Base-by-base conservation (phyloP, 2,888 invertebrate species). In the Drosophila testacea region DNA sequence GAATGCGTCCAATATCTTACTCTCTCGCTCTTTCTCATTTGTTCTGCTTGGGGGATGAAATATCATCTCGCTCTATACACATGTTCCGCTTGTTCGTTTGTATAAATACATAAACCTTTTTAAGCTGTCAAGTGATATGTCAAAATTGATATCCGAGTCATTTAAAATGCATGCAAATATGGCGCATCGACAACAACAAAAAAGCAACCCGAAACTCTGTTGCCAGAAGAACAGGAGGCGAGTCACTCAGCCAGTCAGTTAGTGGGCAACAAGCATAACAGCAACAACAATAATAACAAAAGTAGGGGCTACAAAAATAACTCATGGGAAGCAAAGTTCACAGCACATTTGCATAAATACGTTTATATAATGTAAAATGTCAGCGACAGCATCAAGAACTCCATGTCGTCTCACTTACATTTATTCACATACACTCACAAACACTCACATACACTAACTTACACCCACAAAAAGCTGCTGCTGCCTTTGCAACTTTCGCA, bases 51-150 rank as follows among this genome's bases (percentile, higher is more conserved):
- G 48, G 48, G 32, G 1, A n/a, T 30, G 36, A 44, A 56, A 56
- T 56, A 9, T 39, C 30, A 41, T 51, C 32, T 57, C 71, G 47
- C 51, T 54, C 54, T 50, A 44, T 59, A 54, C 57, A 56, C 36
- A 36, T 61, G 67, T 67, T 56, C 64, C 67, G 69, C 54, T 38
- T 64, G 68, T 77, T 75, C 71, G 85, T 71, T 78, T 79, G 77
- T 75, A 85, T 86, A 89, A 86, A 89, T 89, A 88, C 85, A 86
- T 88, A 89, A 86, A 86, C 89, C 89, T 88, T 88, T 86, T 89
- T 89, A 89, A 89, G 85, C 85, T 89, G 85, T 88, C 85, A 89
- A 89, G 89, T 86, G 85, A 86, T 86, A 86, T 85, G 89, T 88
- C 85, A 89, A 89, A 86, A 86, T 86, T 86, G 89, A 86, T 86